Conservation (phyloP, 2,888 invertebrate genomes). For the Fragum fragum region DNA sequence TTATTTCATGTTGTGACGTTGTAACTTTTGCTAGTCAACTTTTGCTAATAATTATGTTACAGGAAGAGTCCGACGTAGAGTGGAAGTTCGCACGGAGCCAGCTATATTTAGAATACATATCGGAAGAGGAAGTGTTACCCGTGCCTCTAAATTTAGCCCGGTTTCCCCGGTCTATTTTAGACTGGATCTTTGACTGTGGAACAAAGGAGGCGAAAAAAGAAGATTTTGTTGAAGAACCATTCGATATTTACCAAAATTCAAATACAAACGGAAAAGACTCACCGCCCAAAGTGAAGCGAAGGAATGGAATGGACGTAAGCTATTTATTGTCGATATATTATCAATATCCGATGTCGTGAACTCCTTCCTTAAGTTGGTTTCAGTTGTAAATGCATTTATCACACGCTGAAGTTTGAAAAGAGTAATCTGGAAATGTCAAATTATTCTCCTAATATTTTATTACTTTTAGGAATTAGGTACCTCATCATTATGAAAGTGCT, state of each 20-base stretch:
- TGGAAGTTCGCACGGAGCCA: conserved; percentile 86
- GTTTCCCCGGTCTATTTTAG: conserved; percentile 73
- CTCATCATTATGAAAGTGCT: too few species aligned
- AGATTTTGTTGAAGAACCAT: conserved; percentile 28
- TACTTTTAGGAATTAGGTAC: too few species aligned
- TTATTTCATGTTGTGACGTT: too few species aligned
- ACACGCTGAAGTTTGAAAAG: too few species aligned
- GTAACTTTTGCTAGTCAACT: too few species aligned
- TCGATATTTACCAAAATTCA: not conserved
- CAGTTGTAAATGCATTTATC: too few species aligned
- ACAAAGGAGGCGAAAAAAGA: conserved; percentile 44
- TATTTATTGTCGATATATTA: too few species aligned
- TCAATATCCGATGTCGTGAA: too few species aligned
- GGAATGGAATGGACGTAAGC: conserved; percentile 44
- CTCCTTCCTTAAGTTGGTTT: too few species aligned
- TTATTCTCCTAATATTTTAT: too few species aligned
- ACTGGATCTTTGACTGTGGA: conserved; percentile 66
- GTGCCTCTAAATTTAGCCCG: conserved; percentile 84
- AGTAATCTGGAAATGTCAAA: too few species aligned
- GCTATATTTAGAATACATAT: conserved; percentile 87
- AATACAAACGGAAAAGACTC: not conserved
- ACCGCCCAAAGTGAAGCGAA: conserved; percentile 3
- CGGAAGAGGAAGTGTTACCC: conserved; percentile 88
- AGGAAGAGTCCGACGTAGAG: conserved; percentile 85
- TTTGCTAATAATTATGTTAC: conserved; percentile 3